phyloP scores from a whole-genome alignment of 2,113 vertebrate species.

The Phyllopteryx taeniolatus region DNA sequence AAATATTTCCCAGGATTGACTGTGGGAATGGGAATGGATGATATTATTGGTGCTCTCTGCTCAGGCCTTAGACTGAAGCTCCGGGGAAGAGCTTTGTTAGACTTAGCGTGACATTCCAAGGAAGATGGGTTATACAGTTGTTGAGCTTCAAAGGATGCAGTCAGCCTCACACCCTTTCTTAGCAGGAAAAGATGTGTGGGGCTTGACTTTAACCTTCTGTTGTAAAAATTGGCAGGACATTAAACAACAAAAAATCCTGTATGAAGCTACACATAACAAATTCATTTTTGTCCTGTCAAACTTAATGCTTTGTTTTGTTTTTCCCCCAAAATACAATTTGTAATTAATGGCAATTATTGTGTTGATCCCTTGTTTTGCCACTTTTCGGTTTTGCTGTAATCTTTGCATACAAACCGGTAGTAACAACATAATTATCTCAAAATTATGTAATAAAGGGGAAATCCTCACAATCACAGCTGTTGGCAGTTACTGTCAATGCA shows the following conservation, averaged over 20 bases:
- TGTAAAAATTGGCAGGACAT: neutral
- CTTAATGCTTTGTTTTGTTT: neutral
- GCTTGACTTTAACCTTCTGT: neutral
- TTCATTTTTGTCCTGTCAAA: neutral
- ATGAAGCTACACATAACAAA: neutral
- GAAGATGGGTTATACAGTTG: constrained; percentile 43
- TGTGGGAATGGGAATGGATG: constrained; percentile 56
- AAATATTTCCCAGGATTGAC: constrained; percentile 56
- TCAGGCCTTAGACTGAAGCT: constrained; percentile 52
- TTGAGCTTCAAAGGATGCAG: constrained; percentile 37
- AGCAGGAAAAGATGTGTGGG: neutral
- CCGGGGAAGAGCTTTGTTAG: constrained; percentile 55
- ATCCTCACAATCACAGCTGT: neutral
- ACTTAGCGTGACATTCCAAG: constrained; percentile 57
- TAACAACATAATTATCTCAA: constrained; percentile 4
- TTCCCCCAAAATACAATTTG: neutral
- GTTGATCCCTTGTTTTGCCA: neutral
- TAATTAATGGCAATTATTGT: neutral
- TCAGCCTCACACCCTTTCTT: constrained; percentile 26
- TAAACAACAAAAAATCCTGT: neutral
- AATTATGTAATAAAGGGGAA: neutral
- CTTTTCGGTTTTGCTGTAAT: neutral
- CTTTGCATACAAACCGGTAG: neutral
- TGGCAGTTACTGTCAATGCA: neutral
- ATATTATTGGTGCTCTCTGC: constrained; percentile 38